Evolutionary conservation across 23 tunicate genomes (phyloP).

Genomic region (Aplidium turbinatum): DNA sequence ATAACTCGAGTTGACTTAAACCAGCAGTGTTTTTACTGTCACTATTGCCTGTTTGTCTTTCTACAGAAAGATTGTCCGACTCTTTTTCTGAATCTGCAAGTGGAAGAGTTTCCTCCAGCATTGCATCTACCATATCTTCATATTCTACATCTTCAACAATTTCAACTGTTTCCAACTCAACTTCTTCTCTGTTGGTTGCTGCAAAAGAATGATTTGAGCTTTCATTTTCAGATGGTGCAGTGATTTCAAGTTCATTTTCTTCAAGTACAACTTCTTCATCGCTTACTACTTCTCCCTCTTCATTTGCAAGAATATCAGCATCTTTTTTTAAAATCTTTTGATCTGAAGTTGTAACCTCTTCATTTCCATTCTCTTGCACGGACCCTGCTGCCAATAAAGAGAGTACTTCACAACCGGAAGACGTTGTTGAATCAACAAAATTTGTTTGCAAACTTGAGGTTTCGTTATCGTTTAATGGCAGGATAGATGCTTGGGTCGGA

Average conservation of each 20-base stretch:
- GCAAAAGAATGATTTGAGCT: slow-evolving; percentile 1
- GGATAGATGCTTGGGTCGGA: slow-evolving; percentile 20
- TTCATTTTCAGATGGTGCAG: not conserved
- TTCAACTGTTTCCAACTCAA: slow-evolving; percentile 56
- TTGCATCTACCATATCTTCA: slow-evolving; percentile 57
- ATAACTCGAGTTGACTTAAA: slow-evolving; percentile 54
- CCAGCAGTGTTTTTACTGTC: slow-evolving; percentile 5
- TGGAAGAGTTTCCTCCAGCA: slow-evolving; percentile 52
- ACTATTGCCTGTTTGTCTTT: slow-evolving; percentile 30
- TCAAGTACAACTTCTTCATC: slow-evolving; percentile 17
- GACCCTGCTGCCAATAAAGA: slow-evolving; percentile 43
- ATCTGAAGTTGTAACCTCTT: not conserved
- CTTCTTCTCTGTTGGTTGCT: slow-evolving; percentile 24
- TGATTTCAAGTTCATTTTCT: not conserved
- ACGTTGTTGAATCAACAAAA: slow-evolving; percentile 86
- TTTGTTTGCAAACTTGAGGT: slow-evolving; percentile 43
- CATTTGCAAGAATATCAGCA: not conserved
- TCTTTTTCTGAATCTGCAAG: not conserved
- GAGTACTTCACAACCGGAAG: slow-evolving; percentile 65
- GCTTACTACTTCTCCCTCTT: not conserved
- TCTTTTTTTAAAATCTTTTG: not conserved
- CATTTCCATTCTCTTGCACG: not conserved
- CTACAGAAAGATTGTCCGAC: not conserved
- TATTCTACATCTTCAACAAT: slow-evolving; percentile 50
- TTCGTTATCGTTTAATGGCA: not conserved